These are phyloP conservation scores for Scaptomyza parva DNA, from an alignment of 2,888 invertebrate genomes.

Conservation along the genomic window DNA sequence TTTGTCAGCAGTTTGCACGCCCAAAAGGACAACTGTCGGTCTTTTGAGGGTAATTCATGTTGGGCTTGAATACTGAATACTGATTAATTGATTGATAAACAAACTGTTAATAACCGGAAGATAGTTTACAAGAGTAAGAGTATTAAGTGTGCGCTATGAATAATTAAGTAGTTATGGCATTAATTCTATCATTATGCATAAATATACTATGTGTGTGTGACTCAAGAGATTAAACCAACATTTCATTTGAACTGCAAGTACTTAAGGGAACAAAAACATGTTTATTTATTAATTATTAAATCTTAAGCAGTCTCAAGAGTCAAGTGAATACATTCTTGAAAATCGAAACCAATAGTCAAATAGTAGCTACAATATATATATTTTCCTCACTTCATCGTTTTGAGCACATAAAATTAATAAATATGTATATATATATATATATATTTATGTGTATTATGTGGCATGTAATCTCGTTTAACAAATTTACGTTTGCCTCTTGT, in stretches of 20 bases:
- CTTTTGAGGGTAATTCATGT: background rate
- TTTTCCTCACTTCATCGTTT: no score
- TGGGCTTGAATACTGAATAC: no score
- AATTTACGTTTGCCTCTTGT: constrained; percentile 69
- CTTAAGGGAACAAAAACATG: background rate
- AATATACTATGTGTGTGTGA: background rate
- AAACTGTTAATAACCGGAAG: background rate
- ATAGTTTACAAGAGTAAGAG: background rate
- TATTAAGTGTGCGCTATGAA: background rate
- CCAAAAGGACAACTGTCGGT: background rate
- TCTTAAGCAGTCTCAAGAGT: background rate
- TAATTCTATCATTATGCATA: background rate
- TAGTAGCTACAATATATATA: background rate
- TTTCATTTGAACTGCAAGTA: background rate
- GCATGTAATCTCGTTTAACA: constrained; percentile 72
- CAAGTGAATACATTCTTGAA: background rate
- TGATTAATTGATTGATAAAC: background rate
- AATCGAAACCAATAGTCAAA: background rate
- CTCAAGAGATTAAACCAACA: background rate
- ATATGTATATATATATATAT: constrained; percentile 25
- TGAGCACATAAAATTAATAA: constrained; percentile 60
- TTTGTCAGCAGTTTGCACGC: background rate
- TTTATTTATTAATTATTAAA: background rate
- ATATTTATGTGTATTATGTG: constrained; percentile 43
- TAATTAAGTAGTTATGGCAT: background rate